Conservation (phyloP, 2,888 invertebrate species). For the Resseliella maxima region DNA sequence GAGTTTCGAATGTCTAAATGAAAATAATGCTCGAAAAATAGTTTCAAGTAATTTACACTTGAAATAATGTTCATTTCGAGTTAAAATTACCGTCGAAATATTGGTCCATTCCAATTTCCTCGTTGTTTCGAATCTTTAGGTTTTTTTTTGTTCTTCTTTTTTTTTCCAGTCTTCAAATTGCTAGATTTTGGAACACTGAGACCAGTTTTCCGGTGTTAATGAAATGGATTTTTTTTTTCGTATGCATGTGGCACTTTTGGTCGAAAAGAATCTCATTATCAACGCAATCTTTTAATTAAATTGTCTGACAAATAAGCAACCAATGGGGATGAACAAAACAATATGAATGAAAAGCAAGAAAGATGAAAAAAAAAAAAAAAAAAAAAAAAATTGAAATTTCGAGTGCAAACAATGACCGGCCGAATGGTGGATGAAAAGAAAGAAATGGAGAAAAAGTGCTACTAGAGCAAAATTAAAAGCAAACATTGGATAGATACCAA, state of each 20-base stretch:
- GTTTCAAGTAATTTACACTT: conserved; percentile 16
- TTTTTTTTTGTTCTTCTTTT: not conserved
- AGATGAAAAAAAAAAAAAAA: not conserved
- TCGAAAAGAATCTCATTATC: conserved; percentile 37
- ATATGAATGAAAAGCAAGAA: too few relatives aligned
- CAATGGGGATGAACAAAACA: not conserved
- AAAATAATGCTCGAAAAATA: not conserved
- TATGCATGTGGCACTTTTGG: conserved; percentile 53
- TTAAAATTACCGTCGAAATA: not conserved
- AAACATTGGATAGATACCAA: conserved; percentile 9
- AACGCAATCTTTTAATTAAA: conserved; percentile 55
- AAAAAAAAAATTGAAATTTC: too few relatives aligned
- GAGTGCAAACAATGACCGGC: conserved; percentile 32
- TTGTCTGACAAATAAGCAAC: conserved; percentile 51
- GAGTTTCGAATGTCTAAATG: too few relatives aligned
- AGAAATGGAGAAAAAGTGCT: not conserved
- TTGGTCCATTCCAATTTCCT: too few relatives aligned
- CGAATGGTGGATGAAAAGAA: not conserved
- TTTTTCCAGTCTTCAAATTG: not conserved
- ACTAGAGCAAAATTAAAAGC: conserved; percentile 19
- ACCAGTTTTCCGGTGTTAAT: conserved; percentile 35
- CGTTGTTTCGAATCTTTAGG: too few relatives aligned
- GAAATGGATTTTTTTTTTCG: conserved; percentile 1
- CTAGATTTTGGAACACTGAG: not conserved
- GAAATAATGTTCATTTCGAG: not conserved